These are phyloP conservation scores for Gymnodraco acuticeps DNA, from an alignment of 2,797 vertebrate genomes.

Conservation along the genomic window DNA sequence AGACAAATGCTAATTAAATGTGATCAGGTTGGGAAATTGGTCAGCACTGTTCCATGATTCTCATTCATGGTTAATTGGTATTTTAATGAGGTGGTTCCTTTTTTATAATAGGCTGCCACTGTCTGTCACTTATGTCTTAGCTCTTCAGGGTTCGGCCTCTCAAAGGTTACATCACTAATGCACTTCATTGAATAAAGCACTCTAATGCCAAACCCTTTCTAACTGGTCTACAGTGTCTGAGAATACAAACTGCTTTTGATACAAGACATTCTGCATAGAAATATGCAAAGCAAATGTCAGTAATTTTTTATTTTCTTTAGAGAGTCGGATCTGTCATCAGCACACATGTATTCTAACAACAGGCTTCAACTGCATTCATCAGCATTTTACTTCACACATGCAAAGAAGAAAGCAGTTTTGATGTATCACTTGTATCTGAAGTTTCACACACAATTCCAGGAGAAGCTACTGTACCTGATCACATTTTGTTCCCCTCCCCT, in stretches of 20 bases:
- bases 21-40: conserved; percentile 26
- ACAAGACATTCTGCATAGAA: neutral
- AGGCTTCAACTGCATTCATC: conserved; percentile 54
- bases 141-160: conserved; percentile 27
- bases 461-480: conserved; percentile 21
- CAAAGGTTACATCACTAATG: conserved; percentile 58
- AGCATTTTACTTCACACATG: conserved; percentile 65
- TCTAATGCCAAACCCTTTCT: conserved; percentile 16
- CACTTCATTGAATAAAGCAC: conserved; percentile 38
- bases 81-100: conserved; percentile 34
- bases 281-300: neutral
- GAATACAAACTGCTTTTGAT: conserved; percentile 6
- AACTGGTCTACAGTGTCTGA: conserved; percentile 21
- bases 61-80: conserved; percentile 43
- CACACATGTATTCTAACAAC: conserved; percentile 58
- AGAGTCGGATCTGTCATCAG: conserved; percentile 59
- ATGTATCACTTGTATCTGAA: conserved; percentile 50
- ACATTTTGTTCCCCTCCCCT: conserved; percentile 29
- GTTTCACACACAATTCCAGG: conserved; percentile 30
- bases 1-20: conserved; percentile 40
- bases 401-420: conserved; percentile 53
- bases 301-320: conserved; percentile 12
- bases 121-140: conserved; percentile 27
- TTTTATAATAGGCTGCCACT: conserved; percentile 25
- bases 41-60: conserved; percentile 3